Evolutionary conservation across 2,888 invertebrate species (phyloP), one percentile per base, ranked within the genome.

Genomic region (Mythimna vitellina): DNA sequence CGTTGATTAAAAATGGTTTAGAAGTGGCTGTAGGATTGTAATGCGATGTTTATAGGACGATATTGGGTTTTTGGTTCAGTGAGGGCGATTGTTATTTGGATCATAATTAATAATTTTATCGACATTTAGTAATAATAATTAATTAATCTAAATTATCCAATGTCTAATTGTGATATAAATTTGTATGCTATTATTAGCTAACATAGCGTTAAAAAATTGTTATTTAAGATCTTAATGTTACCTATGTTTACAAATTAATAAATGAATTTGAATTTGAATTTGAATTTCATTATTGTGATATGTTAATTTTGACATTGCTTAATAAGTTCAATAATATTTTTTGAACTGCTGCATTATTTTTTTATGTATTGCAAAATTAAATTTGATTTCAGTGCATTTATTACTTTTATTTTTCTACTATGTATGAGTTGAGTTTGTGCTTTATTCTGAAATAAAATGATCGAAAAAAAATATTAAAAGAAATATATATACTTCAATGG

Each of bases 1-100:
- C n/a, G 69, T 83, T 83, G 79, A 84, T 86, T 86, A 84, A 85
- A 84, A 72, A 67, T 57, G 64, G 70, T 73, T 75, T 73, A 42
- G 25, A 56, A 53, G 49, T 62, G 12, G 3, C 25, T 57, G 9
- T 42, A 5, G 12, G 32, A 22, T 32, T 7, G 35, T 38, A 0
- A 14, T 22, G 22, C 8, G 7, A 12, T 14, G 20, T 22, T 81
- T 69, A n/a, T 22, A 20, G 46, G n/a, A n/a, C 22, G 17, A 57
- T 49, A 22, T 56, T 25, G 14, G 22, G 8, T 64, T 14, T 17
- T 63, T 38, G 20, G 12, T 9, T 38, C 0, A 25, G 51, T 17
- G 1, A 1, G 46, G 2, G 6, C 4, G n/a, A 12, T 32, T 67
- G 3, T 1, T n/a, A 38, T 1, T 53, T 76, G 17, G 5, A 2